Conservation (phyloP, 2,113 vertebrate species). For the Melozone crissalis region DNA sequence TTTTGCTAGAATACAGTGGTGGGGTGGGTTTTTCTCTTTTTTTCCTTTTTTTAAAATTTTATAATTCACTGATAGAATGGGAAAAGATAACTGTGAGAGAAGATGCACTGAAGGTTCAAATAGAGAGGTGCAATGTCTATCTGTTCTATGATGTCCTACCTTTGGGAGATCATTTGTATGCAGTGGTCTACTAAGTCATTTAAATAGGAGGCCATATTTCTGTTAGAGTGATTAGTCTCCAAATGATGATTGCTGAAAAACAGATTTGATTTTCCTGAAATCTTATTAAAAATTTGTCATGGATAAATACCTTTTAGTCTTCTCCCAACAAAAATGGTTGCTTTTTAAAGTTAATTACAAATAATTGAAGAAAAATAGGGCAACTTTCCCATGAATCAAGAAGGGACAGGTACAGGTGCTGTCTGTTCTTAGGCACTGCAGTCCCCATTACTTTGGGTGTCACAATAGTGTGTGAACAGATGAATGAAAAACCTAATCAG, state of each 20-base stretch:
- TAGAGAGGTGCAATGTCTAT: neutral
- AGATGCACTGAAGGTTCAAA: neutral
- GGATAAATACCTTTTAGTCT: neutral
- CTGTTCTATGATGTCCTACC: neutral
- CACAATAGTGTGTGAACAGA: neutral
- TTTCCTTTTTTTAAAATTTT: neutral
- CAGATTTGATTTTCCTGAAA: neutral
- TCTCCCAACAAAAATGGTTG: neutral
- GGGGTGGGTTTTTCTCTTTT: no score
- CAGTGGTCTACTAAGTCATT: neutral
- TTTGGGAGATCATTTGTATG: neutral
- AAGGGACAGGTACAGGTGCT: neutral
- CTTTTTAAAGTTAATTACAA: neutral
- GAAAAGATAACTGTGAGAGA: neutral
- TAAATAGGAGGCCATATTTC: neutral
- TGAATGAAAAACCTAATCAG: neutral
- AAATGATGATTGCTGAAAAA: neutral
- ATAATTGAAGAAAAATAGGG: neutral
- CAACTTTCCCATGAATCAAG: neutral
- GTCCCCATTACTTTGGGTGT: neutral
- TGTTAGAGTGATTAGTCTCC: neutral
- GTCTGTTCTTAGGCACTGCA: neutral
- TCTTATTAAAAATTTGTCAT: neutral
- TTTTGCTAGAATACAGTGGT: neutral
- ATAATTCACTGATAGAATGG: neutral